phyloP scores from a whole-genome alignment of 2,888 invertebrate genomes.

The Eupithecia dodoneata region DNA sequence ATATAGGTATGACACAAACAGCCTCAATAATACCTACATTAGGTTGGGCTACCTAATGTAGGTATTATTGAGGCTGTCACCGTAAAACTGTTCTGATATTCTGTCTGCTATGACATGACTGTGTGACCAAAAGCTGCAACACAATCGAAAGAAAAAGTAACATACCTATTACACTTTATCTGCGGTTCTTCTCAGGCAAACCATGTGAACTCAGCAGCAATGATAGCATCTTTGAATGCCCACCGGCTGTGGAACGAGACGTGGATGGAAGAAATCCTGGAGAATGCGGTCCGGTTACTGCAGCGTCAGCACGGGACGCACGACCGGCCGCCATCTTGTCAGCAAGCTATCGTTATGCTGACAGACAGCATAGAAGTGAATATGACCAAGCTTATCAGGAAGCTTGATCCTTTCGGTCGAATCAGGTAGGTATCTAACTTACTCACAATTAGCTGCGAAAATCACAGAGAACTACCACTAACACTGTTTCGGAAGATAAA shows the following conservation, averaged over 20 bases:
- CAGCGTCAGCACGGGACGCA: slow-evolving; percentile 51
- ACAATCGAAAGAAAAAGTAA: background rate
- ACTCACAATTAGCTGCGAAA: too few relatives aligned
- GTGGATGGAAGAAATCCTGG: slow-evolving; percentile 60
- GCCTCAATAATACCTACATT: too few relatives aligned
- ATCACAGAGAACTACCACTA: too few relatives aligned
- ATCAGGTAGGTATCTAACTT: slow-evolving; percentile 60
- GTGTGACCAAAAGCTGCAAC: background rate
- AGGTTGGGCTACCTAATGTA: too few relatives aligned
- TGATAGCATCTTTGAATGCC: slow-evolving; percentile 67
- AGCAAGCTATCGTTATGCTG: slow-evolving; percentile 76
- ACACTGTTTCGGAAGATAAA: too few relatives aligned
- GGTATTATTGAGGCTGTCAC: too few relatives aligned
- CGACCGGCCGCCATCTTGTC: slow-evolving; percentile 66
- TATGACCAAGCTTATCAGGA: slow-evolving; percentile 59
- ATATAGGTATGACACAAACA: too few relatives aligned
- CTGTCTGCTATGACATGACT: too few relatives aligned
- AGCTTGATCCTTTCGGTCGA: slow-evolving; percentile 65
- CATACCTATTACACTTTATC: background rate
- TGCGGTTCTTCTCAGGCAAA: slow-evolving; percentile 62
- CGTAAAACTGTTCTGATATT: too few relatives aligned
- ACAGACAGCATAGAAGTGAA: slow-evolving; percentile 72
- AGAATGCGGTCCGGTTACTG: slow-evolving; percentile 61
- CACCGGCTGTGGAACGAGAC: slow-evolving; percentile 64
- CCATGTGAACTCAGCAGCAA: slow-evolving; percentile 76